phyloP scores from a whole-genome alignment of 2,113 vertebrate genomes.

The Peromyscus leucopus region DNA sequence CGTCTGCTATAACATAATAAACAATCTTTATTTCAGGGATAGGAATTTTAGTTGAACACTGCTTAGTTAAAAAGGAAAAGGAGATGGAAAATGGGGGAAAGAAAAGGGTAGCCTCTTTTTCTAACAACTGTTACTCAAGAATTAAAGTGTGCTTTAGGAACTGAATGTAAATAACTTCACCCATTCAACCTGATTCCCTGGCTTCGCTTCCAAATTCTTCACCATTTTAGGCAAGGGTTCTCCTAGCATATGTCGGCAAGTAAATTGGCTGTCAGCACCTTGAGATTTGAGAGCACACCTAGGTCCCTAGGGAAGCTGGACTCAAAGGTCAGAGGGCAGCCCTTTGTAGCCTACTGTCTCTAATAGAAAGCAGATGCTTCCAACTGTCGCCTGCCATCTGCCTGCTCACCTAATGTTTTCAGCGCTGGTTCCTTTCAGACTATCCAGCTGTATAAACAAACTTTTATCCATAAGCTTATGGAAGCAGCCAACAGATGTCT shows the following conservation, averaged over 20 bases:
- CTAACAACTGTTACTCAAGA: constrained; percentile 56
- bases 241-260: constrained; percentile 46
- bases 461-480: constrained; percentile 57
- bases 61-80: background rate
- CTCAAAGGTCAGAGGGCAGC: constrained; percentile 51
- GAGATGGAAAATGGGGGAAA: too few species aligned
- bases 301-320: background rate
- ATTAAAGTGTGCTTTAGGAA: constrained; percentile 43
- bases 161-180: constrained; percentile 20
- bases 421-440: constrained; percentile 50
- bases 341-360: constrained; percentile 18
- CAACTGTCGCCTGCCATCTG: constrained; percentile 41
- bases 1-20: background rate
- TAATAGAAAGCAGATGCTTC: constrained; percentile 71
- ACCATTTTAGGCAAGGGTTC: background rate
- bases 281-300: constrained; percentile 46
- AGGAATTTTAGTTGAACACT: background rate
- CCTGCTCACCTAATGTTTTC: constrained; percentile 61
- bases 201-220: constrained; percentile 40
- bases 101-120: background rate
- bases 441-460: constrained; percentile 79
- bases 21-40: background rate
- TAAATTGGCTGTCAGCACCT: constrained; percentile 70
- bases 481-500: constrained; percentile 34
- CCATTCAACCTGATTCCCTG: constrained; percentile 14